A percentile compares a stretch with the other conserved stretches of the same genome.
phyloP scores from a whole-genome alignment of 2,888 invertebrate genomes.

The Machimus rusticus region DNA sequence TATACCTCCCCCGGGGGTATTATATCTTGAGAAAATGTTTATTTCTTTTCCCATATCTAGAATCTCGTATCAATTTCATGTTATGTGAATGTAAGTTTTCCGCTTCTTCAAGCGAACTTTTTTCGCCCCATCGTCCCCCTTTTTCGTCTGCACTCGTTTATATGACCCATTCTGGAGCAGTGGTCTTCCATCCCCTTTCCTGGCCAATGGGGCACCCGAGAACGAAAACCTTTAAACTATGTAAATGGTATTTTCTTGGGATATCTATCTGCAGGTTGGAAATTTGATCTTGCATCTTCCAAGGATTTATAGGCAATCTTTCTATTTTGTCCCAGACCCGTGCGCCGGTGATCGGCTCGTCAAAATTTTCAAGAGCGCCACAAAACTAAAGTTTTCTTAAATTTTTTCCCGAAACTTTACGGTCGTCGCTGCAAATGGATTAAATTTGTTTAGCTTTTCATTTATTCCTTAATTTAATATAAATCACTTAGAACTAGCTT shows the following conservation, averaged over 20 bases:
- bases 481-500: not conserved
- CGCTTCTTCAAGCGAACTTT: slow-evolving; percentile 18
- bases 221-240: slow-evolving; percentile 44
- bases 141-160: slow-evolving; percentile 6
- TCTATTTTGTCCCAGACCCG: not conserved
- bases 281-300: slow-evolving; percentile 41
- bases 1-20: slow-evolving; percentile 47
- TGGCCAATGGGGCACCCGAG: not conserved
- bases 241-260: slow-evolving; percentile 43
- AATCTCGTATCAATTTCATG: slow-evolving; percentile 46
- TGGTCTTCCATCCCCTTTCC: not conserved
- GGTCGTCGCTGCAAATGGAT: not conserved
- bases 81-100: slow-evolving; percentile 42
- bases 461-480: not conserved
- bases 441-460: not conserved
- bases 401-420: not conserved
- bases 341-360: slow-evolving; percentile 39
- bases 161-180: not conserved
- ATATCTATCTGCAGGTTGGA: slow-evolving; percentile 32
- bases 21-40: slow-evolving; percentile 48
- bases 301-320: slow-evolving; percentile 37
- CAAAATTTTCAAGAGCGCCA: slow-evolving; percentile 30
- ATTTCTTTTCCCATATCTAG: slow-evolving; percentile 44
- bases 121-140: not conserved
- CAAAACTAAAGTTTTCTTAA: not conserved